Conservation (phyloP, 2,797 vertebrate genomes). For the Melanotaenia nigrans region DNA sequence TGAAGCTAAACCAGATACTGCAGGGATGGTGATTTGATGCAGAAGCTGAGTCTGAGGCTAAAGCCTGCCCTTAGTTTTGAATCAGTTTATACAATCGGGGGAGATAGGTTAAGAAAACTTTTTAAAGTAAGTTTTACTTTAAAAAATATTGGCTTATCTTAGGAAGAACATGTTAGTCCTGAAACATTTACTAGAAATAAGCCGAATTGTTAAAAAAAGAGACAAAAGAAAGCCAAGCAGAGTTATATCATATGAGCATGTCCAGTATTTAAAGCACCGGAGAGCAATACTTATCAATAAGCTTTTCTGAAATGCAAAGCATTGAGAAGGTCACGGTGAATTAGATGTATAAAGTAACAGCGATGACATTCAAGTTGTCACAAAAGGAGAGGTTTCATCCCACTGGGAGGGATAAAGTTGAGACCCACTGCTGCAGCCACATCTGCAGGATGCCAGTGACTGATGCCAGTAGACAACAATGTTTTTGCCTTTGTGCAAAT, state of each 20-base stretch:
- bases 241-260: constrained; percentile 38
- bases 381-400: constrained; percentile 48
- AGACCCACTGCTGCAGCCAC: constrained; percentile 43
- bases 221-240: neutral
- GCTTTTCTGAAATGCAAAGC: constrained; percentile 49
- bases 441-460: constrained; percentile 66
- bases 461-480: constrained; percentile 64
- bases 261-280: constrained; percentile 49
- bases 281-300: constrained; percentile 55
- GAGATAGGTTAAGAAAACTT: constrained; percentile 2
- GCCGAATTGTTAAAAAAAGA: constrained; percentile 17
- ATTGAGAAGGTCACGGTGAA: constrained; percentile 70
- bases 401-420: constrained; percentile 45
- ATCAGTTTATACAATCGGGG: constrained; percentile 21
- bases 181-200: neutral
- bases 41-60: constrained; percentile 32
- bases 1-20: constrained; percentile 50
- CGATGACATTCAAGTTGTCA: constrained; percentile 66
- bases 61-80: constrained; percentile 30
- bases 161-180: constrained; percentile 12
- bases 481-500: constrained; percentile 77
- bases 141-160: constrained; percentile 17
- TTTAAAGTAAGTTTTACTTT: neutral
- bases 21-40: neutral
- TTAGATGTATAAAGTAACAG: constrained; percentile 71